Conservation (phyloP, 2,113 vertebrate genomes). For the Pontoporia blainvillei region DNA sequence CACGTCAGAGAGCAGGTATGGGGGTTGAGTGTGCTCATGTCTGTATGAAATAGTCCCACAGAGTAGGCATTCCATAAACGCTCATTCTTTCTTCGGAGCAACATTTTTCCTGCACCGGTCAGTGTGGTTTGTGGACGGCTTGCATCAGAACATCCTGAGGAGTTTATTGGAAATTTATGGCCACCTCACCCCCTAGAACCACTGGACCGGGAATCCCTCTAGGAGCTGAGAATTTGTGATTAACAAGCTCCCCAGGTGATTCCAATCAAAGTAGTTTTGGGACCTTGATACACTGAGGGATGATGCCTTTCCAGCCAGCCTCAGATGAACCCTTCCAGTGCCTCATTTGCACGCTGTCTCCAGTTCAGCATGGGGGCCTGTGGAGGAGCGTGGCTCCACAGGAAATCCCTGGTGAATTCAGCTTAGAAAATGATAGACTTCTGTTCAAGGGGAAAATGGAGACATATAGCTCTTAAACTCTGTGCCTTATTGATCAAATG, state of each 20-base stretch:
- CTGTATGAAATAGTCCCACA: not conserved
- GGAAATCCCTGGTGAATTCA: not conserved
- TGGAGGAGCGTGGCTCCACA: not conserved
- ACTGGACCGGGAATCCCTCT: not conserved
- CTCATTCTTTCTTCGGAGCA: not conserved
- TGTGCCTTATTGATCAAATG: not conserved
- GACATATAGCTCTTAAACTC: not conserved
- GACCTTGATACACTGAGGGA: not conserved
- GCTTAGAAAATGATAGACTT: not conserved
- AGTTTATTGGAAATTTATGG: not conserved
- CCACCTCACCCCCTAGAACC: not conserved
- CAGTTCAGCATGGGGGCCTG: no score
- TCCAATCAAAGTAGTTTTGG: not conserved
- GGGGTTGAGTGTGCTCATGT: not conserved
- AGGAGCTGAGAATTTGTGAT: not conserved
- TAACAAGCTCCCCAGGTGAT: not conserved
- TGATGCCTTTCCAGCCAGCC: not conserved
- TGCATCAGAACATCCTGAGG: not conserved
- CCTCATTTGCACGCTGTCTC: not conserved
- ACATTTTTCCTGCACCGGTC: no score
- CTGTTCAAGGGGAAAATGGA: not conserved
- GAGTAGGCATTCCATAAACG: no score
- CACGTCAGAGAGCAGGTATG: not conserved
- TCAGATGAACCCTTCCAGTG: fast-evolving
- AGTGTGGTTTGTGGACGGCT: not conserved